Evolutionary conservation across 2,797 vertebrate species (phyloP).

Genomic region (Betta splendens): DNA sequence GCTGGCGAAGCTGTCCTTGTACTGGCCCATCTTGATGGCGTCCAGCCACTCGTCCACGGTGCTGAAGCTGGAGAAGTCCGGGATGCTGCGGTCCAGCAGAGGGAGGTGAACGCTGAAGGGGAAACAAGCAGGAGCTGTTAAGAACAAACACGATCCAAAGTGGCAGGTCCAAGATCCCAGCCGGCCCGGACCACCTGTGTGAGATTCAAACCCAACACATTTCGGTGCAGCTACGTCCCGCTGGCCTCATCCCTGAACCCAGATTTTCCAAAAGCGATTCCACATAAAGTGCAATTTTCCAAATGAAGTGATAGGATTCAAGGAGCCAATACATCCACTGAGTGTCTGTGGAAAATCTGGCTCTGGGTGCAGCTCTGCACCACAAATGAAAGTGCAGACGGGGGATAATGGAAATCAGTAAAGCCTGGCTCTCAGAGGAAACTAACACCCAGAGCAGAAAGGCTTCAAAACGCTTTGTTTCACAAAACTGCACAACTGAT

Average conservation of each 20-base stretch:
- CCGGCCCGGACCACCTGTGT: conserved; percentile 55
- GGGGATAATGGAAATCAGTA: conserved; percentile 68
- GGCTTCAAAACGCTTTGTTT: conserved; percentile 72
- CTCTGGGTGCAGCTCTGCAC: conserved; percentile 40
- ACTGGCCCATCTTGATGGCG: conserved; percentile 99
- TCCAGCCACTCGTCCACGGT: conserved; percentile 98
- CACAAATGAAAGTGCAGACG: conserved; percentile 71
- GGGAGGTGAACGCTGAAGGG: conserved; percentile 91
- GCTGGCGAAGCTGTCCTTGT: conserved; percentile 96
- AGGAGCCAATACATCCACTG: conserved; percentile 63
- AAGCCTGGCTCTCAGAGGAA: conserved; percentile 57
- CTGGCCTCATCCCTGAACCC: conserved; percentile 46
- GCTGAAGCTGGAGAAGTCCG: conserved; percentile 97
- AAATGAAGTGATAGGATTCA: conserved; percentile 75
- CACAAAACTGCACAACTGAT: conserved; percentile 62
- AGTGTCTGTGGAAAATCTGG: conserved; percentile 73
- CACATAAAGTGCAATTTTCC: conserved; percentile 64
- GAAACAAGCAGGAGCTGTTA: conserved; percentile 31
- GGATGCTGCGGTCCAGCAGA: conserved; percentile 95
- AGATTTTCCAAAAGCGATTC: conserved; percentile 67
- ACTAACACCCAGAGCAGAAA: conserved; percentile 69
- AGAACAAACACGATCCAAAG: conserved; percentile 6
- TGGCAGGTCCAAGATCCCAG: conserved; percentile 13
- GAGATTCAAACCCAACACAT: conserved; percentile 57
- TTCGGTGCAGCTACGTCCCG: conserved; percentile 50